Base-by-base conservation (phyloP, 2,797 vertebrate genomes). In the Oryzias sinensis region DNA sequence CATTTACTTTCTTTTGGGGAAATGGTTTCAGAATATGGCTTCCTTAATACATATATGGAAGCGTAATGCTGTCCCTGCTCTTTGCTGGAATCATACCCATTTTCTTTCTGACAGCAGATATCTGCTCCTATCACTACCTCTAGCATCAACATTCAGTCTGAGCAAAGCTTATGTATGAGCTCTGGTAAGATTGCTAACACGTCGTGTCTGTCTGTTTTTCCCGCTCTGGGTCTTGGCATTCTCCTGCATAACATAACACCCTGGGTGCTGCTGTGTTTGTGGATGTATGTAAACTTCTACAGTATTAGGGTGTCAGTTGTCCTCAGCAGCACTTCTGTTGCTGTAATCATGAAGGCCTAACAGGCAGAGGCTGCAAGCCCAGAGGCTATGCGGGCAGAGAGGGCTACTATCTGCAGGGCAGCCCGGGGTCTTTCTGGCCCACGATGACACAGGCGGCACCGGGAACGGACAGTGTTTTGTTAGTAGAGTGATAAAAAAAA, bases 301-400 rank as follows among this genome's bases (percentile, higher is more conserved):
- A 59, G 75, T 69, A 68, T 77, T 68, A 64, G 72, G 71, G 69
- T 79, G 71, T 86, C 80, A 84, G 15, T 75, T 70, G 70, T 70
- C 70, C 71, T 80, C 79, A 56, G 54, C 44, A 70, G 73, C 56
- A 25, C 56, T 71, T 79, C 72, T 69, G 42, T 33, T 55, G 64
- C 79, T 82, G 56, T 86, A 80, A 88, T 90, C 86, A 87, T 74
- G 70, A 83, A 62, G 69, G 70, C 65, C 75, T 56, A 58, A 77
- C 79, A 84, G 86, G 78, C 72, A 59, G 62, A 80, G 76, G 74
- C 80, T 72, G 41, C 67, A 68, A 72, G 56, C 75, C 88, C 80
- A 18, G 49, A 56, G 80, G 88, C 78, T 70, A 61, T 53, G 65
- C 84, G 89, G 83, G 84, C 85, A 88, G 68, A 83, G 83, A 77